These are phyloP conservation scores for Chiloscyllium plagiosum DNA, from an alignment of 2,113 vertebrate species.

Conservation along the genomic window DNA sequence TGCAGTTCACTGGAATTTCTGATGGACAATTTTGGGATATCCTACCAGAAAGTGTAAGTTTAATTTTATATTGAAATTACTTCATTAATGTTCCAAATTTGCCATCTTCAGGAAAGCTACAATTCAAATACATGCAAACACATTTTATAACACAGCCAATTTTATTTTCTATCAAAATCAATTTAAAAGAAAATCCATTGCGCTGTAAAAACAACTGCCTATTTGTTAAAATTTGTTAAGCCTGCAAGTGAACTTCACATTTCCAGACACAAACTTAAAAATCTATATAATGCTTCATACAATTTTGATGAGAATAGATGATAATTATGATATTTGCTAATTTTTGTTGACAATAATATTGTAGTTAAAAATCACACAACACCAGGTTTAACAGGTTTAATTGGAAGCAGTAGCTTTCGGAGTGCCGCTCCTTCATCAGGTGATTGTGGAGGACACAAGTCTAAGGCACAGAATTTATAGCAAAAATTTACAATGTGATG, in stretches of 20 bases:
- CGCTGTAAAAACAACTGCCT: neutral
- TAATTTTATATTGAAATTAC: neutral
- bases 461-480: too few relatives aligned
- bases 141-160: neutral
- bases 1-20: neutral
- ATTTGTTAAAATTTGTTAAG: neutral
- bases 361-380: too few relatives aligned
- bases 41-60: neutral
- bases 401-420: too few relatives aligned
- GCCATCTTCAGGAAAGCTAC: neutral
- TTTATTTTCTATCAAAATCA: neutral
- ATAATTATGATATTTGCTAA: conserved; percentile 13
- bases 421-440: too few relatives aligned
- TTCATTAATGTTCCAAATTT: neutral
- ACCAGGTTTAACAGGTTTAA: too few relatives aligned
- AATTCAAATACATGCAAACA: neutral
- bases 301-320: conserved; percentile 6
- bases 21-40: neutral
- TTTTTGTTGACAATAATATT: neutral
- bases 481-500: too few relatives aligned
- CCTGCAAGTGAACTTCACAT: neutral
- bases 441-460: too few relatives aligned
- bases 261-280: neutral
- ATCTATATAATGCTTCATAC: neutral
- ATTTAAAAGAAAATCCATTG: conserved; percentile 6